Evolutionary conservation across 1,140 invertebrate species (phyloP).

Genomic region (Chironomus tepperi): DNA sequence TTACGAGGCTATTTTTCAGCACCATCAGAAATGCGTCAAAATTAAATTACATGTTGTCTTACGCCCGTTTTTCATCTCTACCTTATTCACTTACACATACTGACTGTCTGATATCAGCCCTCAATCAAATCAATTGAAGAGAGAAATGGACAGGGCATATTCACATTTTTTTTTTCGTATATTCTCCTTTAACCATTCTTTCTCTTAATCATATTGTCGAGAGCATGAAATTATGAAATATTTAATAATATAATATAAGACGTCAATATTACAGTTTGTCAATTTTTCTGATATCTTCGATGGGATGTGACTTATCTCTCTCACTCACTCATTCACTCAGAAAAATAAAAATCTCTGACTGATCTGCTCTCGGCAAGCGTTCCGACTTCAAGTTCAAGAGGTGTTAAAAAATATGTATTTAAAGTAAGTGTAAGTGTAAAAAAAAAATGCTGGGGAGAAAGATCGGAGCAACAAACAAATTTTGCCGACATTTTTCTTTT

Average conservation of each 20-base stretch:
- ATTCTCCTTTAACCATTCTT: not conserved
- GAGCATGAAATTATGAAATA: conserved; percentile 8
- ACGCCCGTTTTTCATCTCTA: not conserved
- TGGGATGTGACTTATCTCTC: conserved; percentile 13
- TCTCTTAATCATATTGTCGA: conserved; percentile 13
- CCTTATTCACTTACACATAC: not conserved
- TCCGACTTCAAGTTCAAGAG: conserved; percentile 5
- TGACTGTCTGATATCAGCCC: not conserved
- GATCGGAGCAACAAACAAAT: conserved; percentile 12
- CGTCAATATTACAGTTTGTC: conserved; percentile 7
- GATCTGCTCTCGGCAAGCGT: not conserved
- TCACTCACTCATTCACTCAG: not conserved
- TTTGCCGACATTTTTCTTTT: conserved; percentile 8
- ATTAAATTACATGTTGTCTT: conserved; percentile 9
- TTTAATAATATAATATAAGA: not conserved
- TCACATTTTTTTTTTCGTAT: too few relatives aligned
- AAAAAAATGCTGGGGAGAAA: not conserved
- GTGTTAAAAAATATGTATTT: conserved; percentile 22
- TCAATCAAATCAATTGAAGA: conserved; percentile 4
- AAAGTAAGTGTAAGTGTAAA: not conserved
- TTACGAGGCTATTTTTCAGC: conserved; percentile 9
- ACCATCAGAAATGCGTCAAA: conserved; percentile 7
- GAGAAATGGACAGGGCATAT: not conserved
- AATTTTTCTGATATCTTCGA: conserved; percentile 17
- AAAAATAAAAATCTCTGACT: not conserved